A percentile compares a stretch with the other conserved stretches of the same genome.
Conservation (phyloP, 2,113 vertebrate genomes). For the Pimephales promelas region DNA sequence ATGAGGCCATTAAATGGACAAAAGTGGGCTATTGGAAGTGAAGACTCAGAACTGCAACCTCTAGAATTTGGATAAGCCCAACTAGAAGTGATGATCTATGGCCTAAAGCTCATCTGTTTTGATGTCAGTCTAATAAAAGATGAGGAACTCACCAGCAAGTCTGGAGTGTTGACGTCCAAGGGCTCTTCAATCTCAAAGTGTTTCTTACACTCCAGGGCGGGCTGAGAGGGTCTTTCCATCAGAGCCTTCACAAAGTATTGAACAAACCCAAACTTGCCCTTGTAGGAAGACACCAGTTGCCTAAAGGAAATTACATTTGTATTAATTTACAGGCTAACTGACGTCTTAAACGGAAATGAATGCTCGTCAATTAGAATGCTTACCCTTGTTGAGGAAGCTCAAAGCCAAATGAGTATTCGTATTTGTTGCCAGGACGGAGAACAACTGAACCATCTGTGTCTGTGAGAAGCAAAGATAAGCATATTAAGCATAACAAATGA, state of each 20-base stretch:
- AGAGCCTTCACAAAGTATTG: conserved; percentile 83
- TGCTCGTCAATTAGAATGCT: conserved; percentile 45
- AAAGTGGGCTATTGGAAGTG: not conserved
- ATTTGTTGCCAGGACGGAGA: conserved; percentile 81
- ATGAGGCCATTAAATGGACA: not conserved
- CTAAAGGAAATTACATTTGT: conserved; percentile 55
- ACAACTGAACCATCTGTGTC: conserved; percentile 79
- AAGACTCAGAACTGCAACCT: not conserved
- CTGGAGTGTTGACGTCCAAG: conserved; percentile 83
- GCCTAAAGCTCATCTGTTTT: conserved; percentile 50
- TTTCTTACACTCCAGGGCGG: conserved; percentile 72
- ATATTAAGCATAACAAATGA: not conserved
- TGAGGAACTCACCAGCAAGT: conserved; percentile 76
- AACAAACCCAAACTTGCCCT: conserved; percentile 83
- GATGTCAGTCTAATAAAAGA: no score
- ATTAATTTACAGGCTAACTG: not conserved
- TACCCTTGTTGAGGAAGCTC: conserved; percentile 84
- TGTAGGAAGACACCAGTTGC: conserved; percentile 83
- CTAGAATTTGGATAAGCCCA: not conserved
- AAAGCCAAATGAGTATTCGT: conserved; percentile 83
- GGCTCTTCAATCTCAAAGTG: conserved; percentile 83
- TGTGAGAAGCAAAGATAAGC: conserved; percentile 33
- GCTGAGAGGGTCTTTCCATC: conserved; percentile 75
- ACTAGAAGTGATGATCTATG: conserved; percentile 65
- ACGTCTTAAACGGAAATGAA: not conserved